These are phyloP conservation scores for Microchirus variegatus DNA, from an alignment of 2,797 vertebrate species.

Conservation along the genomic window DNA sequence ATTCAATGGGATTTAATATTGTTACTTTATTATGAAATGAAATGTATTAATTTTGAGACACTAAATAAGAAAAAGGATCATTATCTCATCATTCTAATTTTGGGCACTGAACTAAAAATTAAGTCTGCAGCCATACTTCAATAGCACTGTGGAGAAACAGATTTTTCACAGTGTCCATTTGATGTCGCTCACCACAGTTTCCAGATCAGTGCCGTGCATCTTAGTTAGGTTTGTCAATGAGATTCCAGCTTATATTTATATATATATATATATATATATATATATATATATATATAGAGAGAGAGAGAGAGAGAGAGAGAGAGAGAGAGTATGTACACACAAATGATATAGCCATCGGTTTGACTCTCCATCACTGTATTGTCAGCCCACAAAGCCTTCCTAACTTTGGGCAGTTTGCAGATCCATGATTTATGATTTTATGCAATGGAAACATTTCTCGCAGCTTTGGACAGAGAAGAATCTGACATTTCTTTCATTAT, in stretches of 20 bases:
- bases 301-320: too few species aligned
- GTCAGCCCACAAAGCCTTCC: background rate
- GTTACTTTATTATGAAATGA: background rate
- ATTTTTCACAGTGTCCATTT: constrained; percentile 1
- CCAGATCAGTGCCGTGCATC: background rate
- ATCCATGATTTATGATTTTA: constrained; percentile 2
- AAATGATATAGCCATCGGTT: background rate
- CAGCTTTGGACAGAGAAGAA: background rate
- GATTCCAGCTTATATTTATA: background rate
- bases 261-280: too few species aligned
- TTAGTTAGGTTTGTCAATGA: constrained; percentile 4
- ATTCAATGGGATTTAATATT: constrained; percentile 5
- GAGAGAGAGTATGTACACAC: background rate
- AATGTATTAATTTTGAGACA: constrained; percentile 4
- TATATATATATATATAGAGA: too few species aligned
- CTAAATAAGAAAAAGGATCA: constrained; percentile 2
- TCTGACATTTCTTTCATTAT: background rate
- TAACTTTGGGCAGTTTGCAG: background rate
- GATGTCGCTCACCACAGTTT: background rate
- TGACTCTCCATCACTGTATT: background rate
- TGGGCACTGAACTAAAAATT: background rate
- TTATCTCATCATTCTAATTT: constrained; percentile 10
- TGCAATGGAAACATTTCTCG: background rate
- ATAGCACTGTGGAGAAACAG: background rate
- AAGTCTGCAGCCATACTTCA: background rate